Evolutionary conservation across 1,140 invertebrate genomes (phyloP).

Genomic region (Eupristina koningsbergeri): DNA sequence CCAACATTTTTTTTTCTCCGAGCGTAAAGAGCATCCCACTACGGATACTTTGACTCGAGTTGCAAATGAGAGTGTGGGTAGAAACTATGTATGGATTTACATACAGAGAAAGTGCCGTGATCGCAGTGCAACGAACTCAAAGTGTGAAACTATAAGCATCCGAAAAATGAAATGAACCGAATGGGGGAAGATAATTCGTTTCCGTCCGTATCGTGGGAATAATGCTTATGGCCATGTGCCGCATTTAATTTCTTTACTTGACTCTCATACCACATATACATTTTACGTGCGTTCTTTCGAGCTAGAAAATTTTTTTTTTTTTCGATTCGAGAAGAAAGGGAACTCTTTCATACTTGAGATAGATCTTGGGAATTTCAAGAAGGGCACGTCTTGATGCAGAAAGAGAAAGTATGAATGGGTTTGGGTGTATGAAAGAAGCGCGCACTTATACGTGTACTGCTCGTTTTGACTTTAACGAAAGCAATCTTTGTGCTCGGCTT

Average conservation of each 20-base stretch:
- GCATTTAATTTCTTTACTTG: conserved; percentile 38
- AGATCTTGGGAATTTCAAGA: conserved; percentile 43
- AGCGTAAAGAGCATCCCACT: neutral
- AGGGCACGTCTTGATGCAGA: conserved; percentile 42
- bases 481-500: conserved; percentile 35
- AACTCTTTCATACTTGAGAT: conserved; percentile 25
- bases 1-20: conserved; percentile 4
- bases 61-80: neutral
- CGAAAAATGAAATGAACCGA: conserved; percentile 26
- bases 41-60: neutral
- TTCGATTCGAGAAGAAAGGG: conserved; percentile 3
- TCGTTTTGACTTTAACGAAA: conserved; percentile 43
- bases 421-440: conserved; percentile 13
- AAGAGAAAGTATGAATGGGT: conserved; percentile 42
- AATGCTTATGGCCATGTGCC: conserved; percentile 23
- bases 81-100: neutral
- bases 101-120: neutral
- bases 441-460: neutral
- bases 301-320: conserved; percentile 23
- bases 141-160: conserved; percentile 36
- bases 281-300: conserved; percentile 2
- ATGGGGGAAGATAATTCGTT: conserved; percentile 32
- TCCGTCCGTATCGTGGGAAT: conserved; percentile 46
- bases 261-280: conserved; percentile 6
- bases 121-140: conserved; percentile 28